Evolutionary conservation across 2,888 invertebrate species (phyloP), one percentile per base, ranked within the genome.

Genomic region (Agrilus mali): DNA sequence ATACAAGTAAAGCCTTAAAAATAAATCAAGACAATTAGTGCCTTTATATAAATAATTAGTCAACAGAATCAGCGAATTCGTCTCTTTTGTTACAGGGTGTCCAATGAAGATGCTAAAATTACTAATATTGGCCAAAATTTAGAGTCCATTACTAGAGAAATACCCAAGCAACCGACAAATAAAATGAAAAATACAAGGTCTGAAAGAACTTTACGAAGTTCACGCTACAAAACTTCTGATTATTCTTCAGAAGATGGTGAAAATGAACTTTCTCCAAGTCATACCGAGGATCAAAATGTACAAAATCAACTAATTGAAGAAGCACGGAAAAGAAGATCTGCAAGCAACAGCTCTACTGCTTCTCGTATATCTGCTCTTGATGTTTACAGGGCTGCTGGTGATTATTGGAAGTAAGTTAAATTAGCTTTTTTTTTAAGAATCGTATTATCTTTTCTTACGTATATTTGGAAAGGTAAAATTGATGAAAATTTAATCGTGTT

Each of bases 361-460:
- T 72, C 60, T 50, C 71, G 75, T 2, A 75, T 79, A 52, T 73
- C 80, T 44, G 84, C 85, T 12, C 79, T 81, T 57, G 73, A 80
- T 54, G 74, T 85, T 48, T 86, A 86, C 65, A 81, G 78, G 65
- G 75, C 78, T 64, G 82, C 83, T 31, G 82, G 82, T 44, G 83
- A 86, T 64, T 86, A 86, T 70, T 86, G 86, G 86, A 85, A 86
- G 86, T 86, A 58, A 75, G 85, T 78, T 27, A 27, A 27, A 2
- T 27, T 22, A 7, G 7, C 7, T 22, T 2, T 3, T 4, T 22
- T 22, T 22, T 4, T 20, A 20, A 20, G 20, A 20, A 20, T 20
- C 20, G 20, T 20, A 20, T 20, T 20, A 4, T 20, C 6, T 20
- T 4, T 20, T 20, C 20, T 20, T 20, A 20, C 20, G 20, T 6